phyloP scores from a whole-genome alignment of 2,888 invertebrate species.

The Pachydiplax longipennis region DNA sequence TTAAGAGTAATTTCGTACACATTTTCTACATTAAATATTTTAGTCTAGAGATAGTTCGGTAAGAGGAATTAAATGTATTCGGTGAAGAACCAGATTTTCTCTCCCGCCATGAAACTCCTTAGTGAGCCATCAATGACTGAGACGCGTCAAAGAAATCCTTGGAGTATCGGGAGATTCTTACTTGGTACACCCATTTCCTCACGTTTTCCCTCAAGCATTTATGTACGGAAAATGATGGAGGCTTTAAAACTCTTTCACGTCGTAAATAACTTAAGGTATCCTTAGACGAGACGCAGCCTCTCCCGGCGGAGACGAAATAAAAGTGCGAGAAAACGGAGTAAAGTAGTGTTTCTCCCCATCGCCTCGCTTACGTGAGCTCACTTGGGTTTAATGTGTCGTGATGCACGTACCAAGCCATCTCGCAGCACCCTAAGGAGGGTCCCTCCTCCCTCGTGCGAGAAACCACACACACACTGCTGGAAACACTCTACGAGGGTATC shows the following conservation, averaged over 20 bases:
- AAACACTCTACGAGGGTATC: too few relatives aligned
- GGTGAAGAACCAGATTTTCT: too few relatives aligned
- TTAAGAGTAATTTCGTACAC: too few relatives aligned
- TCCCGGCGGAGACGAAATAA: background rate
- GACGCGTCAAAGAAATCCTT: background rate
- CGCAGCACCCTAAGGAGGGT: background rate
- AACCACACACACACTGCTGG: background rate
- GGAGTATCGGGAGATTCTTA: background rate
- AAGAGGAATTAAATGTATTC: too few relatives aligned
- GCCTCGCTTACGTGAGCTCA: background rate
- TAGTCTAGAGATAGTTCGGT: too few relatives aligned
- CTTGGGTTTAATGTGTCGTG: background rate
- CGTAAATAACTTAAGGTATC: background rate
- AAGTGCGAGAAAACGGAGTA: background rate
- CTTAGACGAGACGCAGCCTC: background rate
- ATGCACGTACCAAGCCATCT: background rate
- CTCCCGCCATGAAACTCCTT: background rate
- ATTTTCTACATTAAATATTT: too few relatives aligned
- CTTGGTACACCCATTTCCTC: background rate
- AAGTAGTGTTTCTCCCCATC: background rate
- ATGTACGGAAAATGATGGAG: background rate
- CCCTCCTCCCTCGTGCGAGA: background rate
- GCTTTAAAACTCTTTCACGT: background rate
- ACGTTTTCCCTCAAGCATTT: background rate
- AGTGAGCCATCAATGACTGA: background rate